A percentile compares a stretch with the other conserved stretches of the same genome.
These are phyloP conservation scores for Agrypnia vestita DNA, from an alignment of 1,140 invertebrate genomes.

Conservation along the genomic window DNA sequence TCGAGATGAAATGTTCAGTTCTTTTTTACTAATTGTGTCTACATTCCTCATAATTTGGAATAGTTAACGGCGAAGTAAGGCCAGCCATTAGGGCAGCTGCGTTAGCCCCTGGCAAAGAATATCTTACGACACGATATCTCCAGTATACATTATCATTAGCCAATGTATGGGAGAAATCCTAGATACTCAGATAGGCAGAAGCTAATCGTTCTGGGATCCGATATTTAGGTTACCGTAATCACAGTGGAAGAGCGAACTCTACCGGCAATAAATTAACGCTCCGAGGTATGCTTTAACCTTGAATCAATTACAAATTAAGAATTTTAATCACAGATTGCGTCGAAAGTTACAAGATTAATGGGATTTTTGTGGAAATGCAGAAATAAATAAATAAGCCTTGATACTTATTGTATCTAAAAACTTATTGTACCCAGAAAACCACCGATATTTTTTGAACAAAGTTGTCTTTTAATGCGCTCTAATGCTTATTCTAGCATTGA, in stretches of 20 bases:
- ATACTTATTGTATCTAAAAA: no score
- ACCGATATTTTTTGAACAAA: no score
- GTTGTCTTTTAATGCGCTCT: no score
- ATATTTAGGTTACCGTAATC: constrained; percentile 45
- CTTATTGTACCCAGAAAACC: no score
- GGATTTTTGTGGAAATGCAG: constrained; percentile 5
- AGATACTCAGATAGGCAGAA: constrained; percentile 59
- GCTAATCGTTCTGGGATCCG: constrained; percentile 58
- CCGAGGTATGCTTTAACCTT: constrained; percentile 30
- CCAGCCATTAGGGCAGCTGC: constrained; percentile 11
- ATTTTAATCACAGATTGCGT: constrained; percentile 30
- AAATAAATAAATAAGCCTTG: background rate
- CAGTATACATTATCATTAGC: constrained; percentile 59
- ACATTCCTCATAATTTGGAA: background rate
- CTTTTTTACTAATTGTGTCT: background rate
- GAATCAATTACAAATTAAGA: constrained; percentile 45
- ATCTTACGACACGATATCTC: constrained; percentile 57
- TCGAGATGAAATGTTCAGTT: background rate
- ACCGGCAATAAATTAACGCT: constrained; percentile 51
- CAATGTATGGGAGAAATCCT: constrained; percentile 55
- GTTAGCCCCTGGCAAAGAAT: constrained; percentile 53
- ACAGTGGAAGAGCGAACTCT: constrained; percentile 43
- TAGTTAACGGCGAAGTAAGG: background rate
- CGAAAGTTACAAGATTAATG: constrained; percentile 17
- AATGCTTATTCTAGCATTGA: no score